phyloP scores from a whole-genome alignment of 2,113 vertebrate genomes.

The Forbesichthys agassizii region DNA sequence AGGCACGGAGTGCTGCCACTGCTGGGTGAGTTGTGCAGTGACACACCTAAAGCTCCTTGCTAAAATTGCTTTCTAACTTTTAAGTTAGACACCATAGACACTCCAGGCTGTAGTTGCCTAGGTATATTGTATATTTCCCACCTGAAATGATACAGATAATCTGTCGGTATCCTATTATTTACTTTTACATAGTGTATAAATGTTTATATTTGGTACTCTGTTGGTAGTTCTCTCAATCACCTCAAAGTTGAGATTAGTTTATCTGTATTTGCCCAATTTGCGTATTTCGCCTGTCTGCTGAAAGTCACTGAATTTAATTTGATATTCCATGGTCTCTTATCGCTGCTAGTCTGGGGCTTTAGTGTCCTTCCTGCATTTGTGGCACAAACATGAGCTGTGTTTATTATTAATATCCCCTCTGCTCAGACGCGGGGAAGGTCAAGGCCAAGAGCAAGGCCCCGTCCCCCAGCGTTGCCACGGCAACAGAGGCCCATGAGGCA shows the following conservation, averaged over 20 bases:
- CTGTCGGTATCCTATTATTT: no score
- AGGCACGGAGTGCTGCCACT: conserved; percentile 77
- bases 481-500: conserved; percentile 48
- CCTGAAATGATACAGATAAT: no score
- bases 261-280: not conserved
- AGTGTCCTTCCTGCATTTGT: not conserved
- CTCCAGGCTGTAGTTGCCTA: no score
- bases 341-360: no score
- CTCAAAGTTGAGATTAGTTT: not conserved
- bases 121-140: no score
- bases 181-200: no score
- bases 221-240: not conserved
- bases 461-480: conserved; percentile 23
- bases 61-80: no score
- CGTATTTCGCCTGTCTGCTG: no score
- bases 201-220: not conserved
- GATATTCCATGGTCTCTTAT: no score
- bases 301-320: no score
- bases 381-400: conserved; percentile 8
- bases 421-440: conserved; percentile 77
- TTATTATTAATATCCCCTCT: conserved; percentile 19
- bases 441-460: conserved; percentile 60
- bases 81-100: no score
- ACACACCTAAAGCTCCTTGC: no score
- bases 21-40: conserved; percentile 77